Conservation (phyloP, 2,888 invertebrate genomes). For the Zootermopsis nevadensis region DNA sequence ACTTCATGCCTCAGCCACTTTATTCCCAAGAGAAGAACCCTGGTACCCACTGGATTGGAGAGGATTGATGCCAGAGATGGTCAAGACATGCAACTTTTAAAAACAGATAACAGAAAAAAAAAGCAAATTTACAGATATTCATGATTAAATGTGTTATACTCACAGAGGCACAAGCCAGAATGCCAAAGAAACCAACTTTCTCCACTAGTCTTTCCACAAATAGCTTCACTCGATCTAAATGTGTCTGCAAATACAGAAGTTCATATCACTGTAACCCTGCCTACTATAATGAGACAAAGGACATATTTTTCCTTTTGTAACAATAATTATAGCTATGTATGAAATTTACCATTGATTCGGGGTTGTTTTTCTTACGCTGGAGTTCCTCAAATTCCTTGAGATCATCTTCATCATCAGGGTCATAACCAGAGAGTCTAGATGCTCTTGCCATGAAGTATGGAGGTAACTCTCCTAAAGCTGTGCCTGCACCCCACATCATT, state of each 20-base stretch:
- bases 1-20: no score
- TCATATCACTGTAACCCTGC: neutral
- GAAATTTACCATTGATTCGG: conserved; percentile 54
- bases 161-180: conserved; percentile 94
- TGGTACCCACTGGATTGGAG: no score
- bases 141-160: conserved; percentile 60
- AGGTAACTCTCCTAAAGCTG: conserved; percentile 98
- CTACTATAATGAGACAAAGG: no score
- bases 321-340: neutral
- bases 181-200: conserved; percentile 94
- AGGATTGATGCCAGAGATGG: no score
- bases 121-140: no score
- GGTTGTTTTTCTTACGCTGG: conserved; percentile 69
- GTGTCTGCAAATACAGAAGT: conserved; percentile 62
- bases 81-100: no score
- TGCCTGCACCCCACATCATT: conserved; percentile 98
- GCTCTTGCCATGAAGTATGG: conserved; percentile 99
- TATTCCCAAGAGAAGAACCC: no score
- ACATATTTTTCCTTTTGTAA: neutral
- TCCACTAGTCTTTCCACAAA: conserved; percentile 91
- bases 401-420: conserved; percentile 75
- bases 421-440: conserved; percentile 73
- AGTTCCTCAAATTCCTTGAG: conserved; percentile 79
- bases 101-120: no score
- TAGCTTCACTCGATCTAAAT: conserved; percentile 83